Conservation (phyloP, 2,888 invertebrate genomes). For the Chirona hameri region DNA sequence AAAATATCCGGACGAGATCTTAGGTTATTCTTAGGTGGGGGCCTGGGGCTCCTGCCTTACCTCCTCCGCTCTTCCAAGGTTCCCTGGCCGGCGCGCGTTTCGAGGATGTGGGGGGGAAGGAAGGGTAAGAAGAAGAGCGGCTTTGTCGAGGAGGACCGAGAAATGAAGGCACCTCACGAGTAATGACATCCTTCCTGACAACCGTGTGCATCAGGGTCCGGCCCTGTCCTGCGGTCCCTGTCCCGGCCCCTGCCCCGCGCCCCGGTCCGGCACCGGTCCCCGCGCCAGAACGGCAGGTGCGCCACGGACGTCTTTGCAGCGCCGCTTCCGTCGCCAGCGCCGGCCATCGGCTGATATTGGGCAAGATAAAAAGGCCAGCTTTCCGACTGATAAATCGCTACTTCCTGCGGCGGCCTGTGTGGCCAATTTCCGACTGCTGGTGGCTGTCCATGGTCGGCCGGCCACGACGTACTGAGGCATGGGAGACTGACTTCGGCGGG, state of each 20-base stretch:
- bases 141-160: not conserved
- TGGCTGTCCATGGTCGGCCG: too few species aligned
- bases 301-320: not conserved
- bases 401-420: not conserved
- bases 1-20: too few species aligned
- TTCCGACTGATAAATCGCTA: not conserved
- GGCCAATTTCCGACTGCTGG: not conserved
- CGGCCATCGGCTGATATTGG: not conserved
- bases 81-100: too few species aligned
- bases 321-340: not conserved
- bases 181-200: constrained; percentile 8
- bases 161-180: not conserved
- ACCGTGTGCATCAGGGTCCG: not conserved
- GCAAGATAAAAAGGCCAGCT: not conserved
- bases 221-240: not conserved
- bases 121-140: too few species aligned
- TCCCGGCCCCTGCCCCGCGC: not conserved
- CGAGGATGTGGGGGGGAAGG: too few species aligned
- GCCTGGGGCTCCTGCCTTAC: too few species aligned
- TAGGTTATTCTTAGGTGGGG: too few species aligned
- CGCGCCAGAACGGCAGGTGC: not conserved
- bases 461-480: too few species aligned
- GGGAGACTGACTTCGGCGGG: too few species aligned
- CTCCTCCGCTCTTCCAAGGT: too few species aligned
- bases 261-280: not conserved